Base-by-base conservation (phyloP, 2,888 invertebrate species). In the Dynastes tityus region DNA sequence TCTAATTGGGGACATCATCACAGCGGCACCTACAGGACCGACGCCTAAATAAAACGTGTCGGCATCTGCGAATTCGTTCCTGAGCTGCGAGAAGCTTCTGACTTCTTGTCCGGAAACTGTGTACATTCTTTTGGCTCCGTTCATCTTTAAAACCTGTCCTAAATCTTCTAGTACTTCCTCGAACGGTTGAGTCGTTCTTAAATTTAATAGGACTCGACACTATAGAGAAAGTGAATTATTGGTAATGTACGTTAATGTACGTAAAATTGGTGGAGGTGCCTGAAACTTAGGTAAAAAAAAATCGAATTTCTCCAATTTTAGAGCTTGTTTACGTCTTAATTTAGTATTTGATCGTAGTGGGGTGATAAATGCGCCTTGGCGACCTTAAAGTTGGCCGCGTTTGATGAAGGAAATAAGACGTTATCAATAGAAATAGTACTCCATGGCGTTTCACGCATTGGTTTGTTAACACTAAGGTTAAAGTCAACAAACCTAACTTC, bases 41-140 rank as follows among this genome's bases (percentile, higher is more conserved):
- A 90, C 89, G 11, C 94, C 94, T 86, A 97, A 90, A 87, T 97
- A 97, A 89, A 98, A 98, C 3, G 96, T 96, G 87, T 97, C 97
- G 76, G 96, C 94, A 85, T 97, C 96, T 13, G 96, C 95, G 86
- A 97, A 96, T 87, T 98, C 98, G 88, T 97, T 96, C 68, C 97
- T 92, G 75, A 98, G 90, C 85, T 98, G 98, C 0, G 97, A 97
- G 88, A 97, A 98, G 88, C 98, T 97, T 84, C 96, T 92, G 2
- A 98, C 98, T 93, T 97, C 96, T 90, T 96, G 97, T 51, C 97
- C 96, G 51, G 95, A 94, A 67, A 96, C 95, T 45, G 98, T 97
- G 89, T 95, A 97, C 94, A 97, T 96, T 88, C 95, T 92, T 88
- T 96, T 95, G 82, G 96, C 96, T 80, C 96, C 95, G 85, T 93